Base-by-base conservation (phyloP, 2,888 invertebrate genomes). In the Pterostichus niger region DNA sequence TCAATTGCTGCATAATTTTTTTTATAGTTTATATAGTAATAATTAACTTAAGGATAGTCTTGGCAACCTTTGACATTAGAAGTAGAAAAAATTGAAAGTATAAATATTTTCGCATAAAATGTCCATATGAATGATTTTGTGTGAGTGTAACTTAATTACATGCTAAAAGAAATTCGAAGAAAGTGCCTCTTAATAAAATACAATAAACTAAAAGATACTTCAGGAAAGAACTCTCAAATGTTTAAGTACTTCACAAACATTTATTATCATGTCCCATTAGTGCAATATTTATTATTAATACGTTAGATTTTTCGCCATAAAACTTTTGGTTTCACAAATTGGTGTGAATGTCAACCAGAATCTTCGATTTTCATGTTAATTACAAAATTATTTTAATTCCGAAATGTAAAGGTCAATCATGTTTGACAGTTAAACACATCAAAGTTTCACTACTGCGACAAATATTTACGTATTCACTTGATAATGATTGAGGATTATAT, bases 111-210 rank as follows among this genome's bases (percentile, higher is more conserved):
- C 17, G 10, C 24, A 71, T 13, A 71, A 64, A 31, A 64, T 46
- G 46, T 10, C 31, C 7, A 15, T 10, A 71, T 71, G 49, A 71
- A 35, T 64, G 64, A 64, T 35, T 64, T 64, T 64, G 35, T 64
- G 64, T 64, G 71, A 46, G 49, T 71, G 71, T 71, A 46, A 71
- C 40, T 71, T 71, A 71, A 71, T 71, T 71, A 71, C 31, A 46
- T 46, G 49, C 46, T 15, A 46, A 71, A 71, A 71, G 46, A 71
- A 71, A 71, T 46, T 71, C 17, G 24, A 71, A 71, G 71, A 71
- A 71, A 71, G 71, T 71, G 10, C 17, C 24, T 71, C 71, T 64
- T 64, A 35, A 64, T 13, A 64, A n/a, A 64, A 64, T 15, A 64
- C 64, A 64, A 64, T 64, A 64, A 64, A 64, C 35, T 35, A 13